A percentile compares a stretch with the other conserved stretches of the same genome.
Evolutionary conservation across 2,797 vertebrate genomes (phyloP).

Genomic region (Hybognathus amarus): DNA sequence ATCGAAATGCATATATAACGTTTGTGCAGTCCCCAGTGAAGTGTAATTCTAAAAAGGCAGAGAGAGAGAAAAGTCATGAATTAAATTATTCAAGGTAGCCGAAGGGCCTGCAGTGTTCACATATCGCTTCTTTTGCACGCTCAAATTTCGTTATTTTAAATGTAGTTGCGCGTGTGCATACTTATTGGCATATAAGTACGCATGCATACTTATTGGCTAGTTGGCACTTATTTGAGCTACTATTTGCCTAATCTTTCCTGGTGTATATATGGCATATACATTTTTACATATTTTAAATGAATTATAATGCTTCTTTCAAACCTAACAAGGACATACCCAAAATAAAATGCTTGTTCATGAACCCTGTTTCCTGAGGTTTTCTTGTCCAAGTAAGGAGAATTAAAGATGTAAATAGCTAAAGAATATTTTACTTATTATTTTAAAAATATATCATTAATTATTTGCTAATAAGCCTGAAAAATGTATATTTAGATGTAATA

Average conservation of each 20-base stretch:
- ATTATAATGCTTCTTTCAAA: neutral
- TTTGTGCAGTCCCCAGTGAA: too few species aligned
- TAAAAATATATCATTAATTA: neutral
- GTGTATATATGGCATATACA: too few species aligned
- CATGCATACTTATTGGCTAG: too few species aligned
- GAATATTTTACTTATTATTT: neutral
- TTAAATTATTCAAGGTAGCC: too few species aligned
- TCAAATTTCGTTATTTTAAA: too few species aligned
- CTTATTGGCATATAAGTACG: too few species aligned
- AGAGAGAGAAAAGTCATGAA: too few species aligned
- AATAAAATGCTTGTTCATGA: neutral
- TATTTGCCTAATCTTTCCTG: neutral
- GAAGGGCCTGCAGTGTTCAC: too few species aligned
- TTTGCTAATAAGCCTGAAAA: neutral
- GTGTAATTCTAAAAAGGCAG: too few species aligned
- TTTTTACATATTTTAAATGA: neutral
- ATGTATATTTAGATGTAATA: neutral
- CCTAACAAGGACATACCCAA: neutral
- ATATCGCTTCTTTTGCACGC: too few species aligned
- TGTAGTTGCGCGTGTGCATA: too few species aligned
- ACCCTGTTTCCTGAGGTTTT: neutral
- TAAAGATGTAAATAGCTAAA: neutral
- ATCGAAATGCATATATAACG: too few species aligned
- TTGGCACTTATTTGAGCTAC: neutral
- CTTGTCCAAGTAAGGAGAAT: neutral